A percentile compares a stretch with the other conserved stretches of the same genome.
These are phyloP conservation scores for Heliconius himera DNA, from an alignment of 1,140 invertebrate species.

Conservation along the genomic window DNA sequence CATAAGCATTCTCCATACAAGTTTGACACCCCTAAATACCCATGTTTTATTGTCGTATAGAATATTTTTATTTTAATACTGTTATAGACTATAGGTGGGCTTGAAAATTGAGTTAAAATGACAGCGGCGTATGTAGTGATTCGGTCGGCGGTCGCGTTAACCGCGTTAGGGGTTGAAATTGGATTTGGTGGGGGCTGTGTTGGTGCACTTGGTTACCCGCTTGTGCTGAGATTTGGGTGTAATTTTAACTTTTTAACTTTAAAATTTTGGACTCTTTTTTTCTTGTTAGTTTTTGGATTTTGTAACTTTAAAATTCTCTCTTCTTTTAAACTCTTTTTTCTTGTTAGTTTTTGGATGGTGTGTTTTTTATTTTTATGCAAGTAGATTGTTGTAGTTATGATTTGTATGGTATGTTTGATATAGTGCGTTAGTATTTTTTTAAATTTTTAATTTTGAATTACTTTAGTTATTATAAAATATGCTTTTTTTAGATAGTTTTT, in stretches of 20 bases:
- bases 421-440: too few species aligned
- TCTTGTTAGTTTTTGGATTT: too few species aligned
- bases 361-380: not conserved
- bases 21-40: constrained; percentile 69
- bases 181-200: constrained; percentile 69
- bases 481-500: too few species aligned
- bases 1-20: constrained; percentile 59
- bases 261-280: not conserved
- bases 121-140: constrained; percentile 78
- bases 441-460: too few species aligned
- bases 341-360: not conserved
- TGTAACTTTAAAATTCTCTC: not conserved
- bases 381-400: too few species aligned
- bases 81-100: constrained; percentile 52
- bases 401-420: too few species aligned
- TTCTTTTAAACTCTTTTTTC: not conserved
- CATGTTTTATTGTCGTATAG: constrained; percentile 74
- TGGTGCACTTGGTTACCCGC: constrained; percentile 74
- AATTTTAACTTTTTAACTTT: constrained; percentile 2
- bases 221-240: not conserved
- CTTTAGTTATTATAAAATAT: too few species aligned
- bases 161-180: constrained; percentile 75
- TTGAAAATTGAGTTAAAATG: constrained; percentile 81
- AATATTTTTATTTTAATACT: constrained; percentile 77
- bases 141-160: constrained; percentile 76